Base-by-base conservation (phyloP, 1,140 invertebrate genomes). In the Ylistrum balloti region DNA sequence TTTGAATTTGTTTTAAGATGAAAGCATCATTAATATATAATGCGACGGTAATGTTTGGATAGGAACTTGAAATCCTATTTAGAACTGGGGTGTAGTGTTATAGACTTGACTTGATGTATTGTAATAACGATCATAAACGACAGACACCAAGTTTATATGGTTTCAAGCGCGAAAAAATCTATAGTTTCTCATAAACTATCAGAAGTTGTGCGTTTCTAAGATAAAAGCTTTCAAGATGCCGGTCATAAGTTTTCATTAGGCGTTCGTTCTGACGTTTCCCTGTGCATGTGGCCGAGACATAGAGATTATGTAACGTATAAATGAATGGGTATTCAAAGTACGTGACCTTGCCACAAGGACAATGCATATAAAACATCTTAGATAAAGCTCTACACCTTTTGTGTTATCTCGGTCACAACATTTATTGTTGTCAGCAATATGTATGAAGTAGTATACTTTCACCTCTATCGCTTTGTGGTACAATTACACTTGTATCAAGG, bases 181-280 rank as follows among this genome's bases (percentile, higher is more conserved):
- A 74, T 74, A 74, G 56, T 74, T 74, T 74, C 56, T 74, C 56
- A 74, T 74, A 74, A 74, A 74, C 0, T 17, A 74, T 74, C 56
- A 74, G 22, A 74, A 74, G 22, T 74, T 22, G 56, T 74, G 56
- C 56, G 56, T n/a, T 74, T 74, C 56, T 74, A 28, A 74, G 56
- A 74, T 74, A 74, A 74, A 74, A 74, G 56, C 56, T 74, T 74
- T 74, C 56, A 74, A 74, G 56, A n/a, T 74, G 56, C 56, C 56
- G 56, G 56, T 74, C 56, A 74, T 74, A 74, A 74, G 56, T 74
- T 74, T 74, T 74, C 56, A 74, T 74, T 74, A 74, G 56, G 56
- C n/a, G 56, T 28, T 74, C n/a, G 56, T n/a, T 74, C 56, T 74
- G 56, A 74, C 56, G 56, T 28, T 74, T 74, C 56, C 56, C 5